Base-by-base conservation (phyloP, 1,140 invertebrate genomes). In the Zaprionus davidi region DNA sequence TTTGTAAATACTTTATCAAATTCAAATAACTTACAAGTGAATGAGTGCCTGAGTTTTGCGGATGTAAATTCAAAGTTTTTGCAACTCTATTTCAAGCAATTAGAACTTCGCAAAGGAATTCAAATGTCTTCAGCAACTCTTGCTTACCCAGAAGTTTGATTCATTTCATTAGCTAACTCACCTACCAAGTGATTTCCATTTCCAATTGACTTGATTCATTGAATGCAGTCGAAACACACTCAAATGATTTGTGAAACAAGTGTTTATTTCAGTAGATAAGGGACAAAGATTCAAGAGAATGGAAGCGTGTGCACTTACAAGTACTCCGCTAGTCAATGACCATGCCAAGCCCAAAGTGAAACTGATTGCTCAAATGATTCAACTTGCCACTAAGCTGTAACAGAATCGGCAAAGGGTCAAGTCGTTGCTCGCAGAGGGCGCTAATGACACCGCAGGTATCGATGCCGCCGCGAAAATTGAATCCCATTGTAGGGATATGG, bases 381-480 rank as follows among this genome's bases (percentile, higher is more conserved):
- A 78, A 20, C 20, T 57, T 63, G 31, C 46, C 76, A 28, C 72
- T 67, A 2, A 78, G 41, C 31, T 66, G 53, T 41, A 75, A n/a
- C 0, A 76, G 15, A n/a, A 76, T 31, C 12, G 72, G 65, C 15
- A 76, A 12, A 4, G 72, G 76, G 15, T 65, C 46, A 12, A 78
- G n/a, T 0, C 62, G 67, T n/a, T 68, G 64, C 31, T 78, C 76
- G 11, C 76, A 78, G n/a, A 63, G 34, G 49, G 66, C 67, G n/a
- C 31, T 71, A 12, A 78, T 53, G 7, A 71, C 72, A 15, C 76
- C 67, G 11, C 49, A 38, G 0, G 76, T 66, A 22, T 78, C 76
- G 46, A 78, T 49, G 38, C 44, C 34, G 4, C 66, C 76, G 2
- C 76, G 72, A 66, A 78, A 76, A 15, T 12, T 66, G 41, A 78